These are phyloP conservation scores for Phymatocera aterrima DNA, from an alignment of 2,888 invertebrate species.

Conservation along the genomic window DNA sequence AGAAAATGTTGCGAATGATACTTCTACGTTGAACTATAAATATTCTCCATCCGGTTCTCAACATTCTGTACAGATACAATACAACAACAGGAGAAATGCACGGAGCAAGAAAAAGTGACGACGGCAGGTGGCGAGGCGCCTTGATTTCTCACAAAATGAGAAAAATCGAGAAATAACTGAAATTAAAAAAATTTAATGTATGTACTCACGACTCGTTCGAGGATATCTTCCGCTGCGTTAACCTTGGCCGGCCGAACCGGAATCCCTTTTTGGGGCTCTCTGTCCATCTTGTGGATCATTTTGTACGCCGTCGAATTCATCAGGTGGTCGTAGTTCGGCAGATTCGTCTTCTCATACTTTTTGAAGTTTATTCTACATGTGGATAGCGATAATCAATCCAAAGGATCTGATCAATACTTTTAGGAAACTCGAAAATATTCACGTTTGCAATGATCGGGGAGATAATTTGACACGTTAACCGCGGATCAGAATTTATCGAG, in stretches of 20 bases:
- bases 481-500: no score
- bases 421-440: no score
- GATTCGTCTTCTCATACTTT: slow-evolving; percentile 86
- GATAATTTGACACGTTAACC: no score
- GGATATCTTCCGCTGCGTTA: slow-evolving; percentile 81
- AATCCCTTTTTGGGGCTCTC: slow-evolving; percentile 81
- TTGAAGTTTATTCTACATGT: slow-evolving; percentile 88
- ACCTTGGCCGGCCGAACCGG: slow-evolving; percentile 80
- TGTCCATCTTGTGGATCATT: slow-evolving; percentile 86
- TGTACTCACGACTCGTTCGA: slow-evolving; percentile 69
- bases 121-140: slow-evolving; percentile 8
- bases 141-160: background rate
- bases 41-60: background rate
- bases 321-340: slow-evolving; percentile 84
- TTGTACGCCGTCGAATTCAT: slow-evolving; percentile 89
- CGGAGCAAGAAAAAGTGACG: background rate
- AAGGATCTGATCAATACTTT: no score
- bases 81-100: background rate
- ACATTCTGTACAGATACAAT: background rate
- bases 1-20: background rate
- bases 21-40: background rate
- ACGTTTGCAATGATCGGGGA: background rate
- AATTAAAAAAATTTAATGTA: slow-evolving; percentile 2
- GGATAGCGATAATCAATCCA: background rate
- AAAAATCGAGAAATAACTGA: background rate